Percentiles rank a stretch among this genome's conserved stretches.
phyloP scores from a whole-genome alignment of 2,797 vertebrate genomes.

The Sebastes goodei region DNA sequence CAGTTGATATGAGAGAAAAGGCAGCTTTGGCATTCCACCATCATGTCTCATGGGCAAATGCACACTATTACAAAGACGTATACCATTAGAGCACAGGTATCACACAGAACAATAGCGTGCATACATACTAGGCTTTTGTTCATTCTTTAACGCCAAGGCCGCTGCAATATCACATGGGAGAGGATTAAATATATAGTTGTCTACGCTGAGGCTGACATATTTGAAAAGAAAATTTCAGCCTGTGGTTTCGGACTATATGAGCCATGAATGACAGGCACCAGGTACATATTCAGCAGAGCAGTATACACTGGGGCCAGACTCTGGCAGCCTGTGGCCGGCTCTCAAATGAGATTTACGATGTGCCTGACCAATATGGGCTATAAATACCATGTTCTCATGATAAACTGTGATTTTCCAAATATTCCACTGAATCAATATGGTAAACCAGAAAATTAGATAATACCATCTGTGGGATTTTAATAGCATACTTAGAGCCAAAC shows the following conservation, averaged over 20 bases:
- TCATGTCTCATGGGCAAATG: constrained; percentile 38
- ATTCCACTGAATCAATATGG: constrained; percentile 79
- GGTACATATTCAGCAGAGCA: constrained; percentile 57
- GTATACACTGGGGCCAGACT: constrained; percentile 21
- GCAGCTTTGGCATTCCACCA: constrained; percentile 35
- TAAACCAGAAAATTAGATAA: constrained; percentile 79
- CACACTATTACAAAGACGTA: background rate
- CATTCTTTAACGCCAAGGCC: background rate
- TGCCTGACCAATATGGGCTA: constrained; percentile 65
- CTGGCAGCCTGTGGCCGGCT: constrained; percentile 59
- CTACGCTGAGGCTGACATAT: constrained; percentile 48
- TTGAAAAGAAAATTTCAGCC: constrained; percentile 54
- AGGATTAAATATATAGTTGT: constrained; percentile 62
- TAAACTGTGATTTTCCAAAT: constrained; percentile 78
- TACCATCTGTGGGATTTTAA: constrained; percentile 77
- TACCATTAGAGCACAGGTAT: constrained; percentile 30
- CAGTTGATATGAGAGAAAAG: constrained; percentile 38
- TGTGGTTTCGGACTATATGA: constrained; percentile 35
- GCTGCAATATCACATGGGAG: background rate
- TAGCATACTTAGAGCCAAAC: constrained; percentile 63
- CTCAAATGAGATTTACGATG: constrained; percentile 71
- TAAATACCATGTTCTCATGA: constrained; percentile 76
- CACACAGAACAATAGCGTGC: constrained; percentile 9
- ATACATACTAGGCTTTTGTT: constrained; percentile 29
- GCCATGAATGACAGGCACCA: constrained; percentile 64